Evolutionary conservation across 2,888 invertebrate species (phyloP).

Genomic region (Metalampra italica): DNA sequence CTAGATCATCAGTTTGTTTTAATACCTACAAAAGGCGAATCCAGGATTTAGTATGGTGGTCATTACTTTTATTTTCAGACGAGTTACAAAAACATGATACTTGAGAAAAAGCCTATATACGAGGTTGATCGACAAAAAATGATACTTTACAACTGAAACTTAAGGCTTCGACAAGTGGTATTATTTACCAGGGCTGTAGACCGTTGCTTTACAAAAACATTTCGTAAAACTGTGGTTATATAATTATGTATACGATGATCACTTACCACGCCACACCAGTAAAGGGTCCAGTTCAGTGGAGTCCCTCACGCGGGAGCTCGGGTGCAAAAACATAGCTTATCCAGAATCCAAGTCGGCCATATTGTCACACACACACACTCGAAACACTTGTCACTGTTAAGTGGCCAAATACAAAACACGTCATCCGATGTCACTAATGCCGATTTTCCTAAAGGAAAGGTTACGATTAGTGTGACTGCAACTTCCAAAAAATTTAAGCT

Average conservation of each 20-base stretch:
- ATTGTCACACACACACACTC: conserved; percentile 48
- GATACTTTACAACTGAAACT: too few species aligned
- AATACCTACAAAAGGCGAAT: too few species aligned
- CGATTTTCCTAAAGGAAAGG: conserved; percentile 27
- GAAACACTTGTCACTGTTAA: conserved; percentile 37
- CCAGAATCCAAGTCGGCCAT: conserved; percentile 71
- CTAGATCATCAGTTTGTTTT: too few species aligned
- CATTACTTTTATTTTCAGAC: too few species aligned
- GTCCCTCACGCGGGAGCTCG: conserved; percentile 66
- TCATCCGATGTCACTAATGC: conserved; percentile 17
- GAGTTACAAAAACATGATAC: too few species aligned
- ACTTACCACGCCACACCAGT: conserved; percentile 72
- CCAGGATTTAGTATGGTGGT: too few species aligned
- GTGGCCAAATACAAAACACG: conserved; percentile 11
- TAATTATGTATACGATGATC: not conserved
- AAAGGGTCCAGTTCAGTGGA: conserved; percentile 66
- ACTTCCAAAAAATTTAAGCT: not conserved
- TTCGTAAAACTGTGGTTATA: too few species aligned
- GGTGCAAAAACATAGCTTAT: conserved; percentile 73
- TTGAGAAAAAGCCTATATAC: too few species aligned
- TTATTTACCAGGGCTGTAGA: too few species aligned
- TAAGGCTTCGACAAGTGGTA: too few species aligned
- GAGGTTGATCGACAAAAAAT: too few species aligned
- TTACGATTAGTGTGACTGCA: conserved; percentile 10
- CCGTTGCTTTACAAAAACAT: too few species aligned